Evolutionary conservation across 2,113 vertebrate species (phyloP).

Genomic region (Entosphenus tridentatus): DNA sequence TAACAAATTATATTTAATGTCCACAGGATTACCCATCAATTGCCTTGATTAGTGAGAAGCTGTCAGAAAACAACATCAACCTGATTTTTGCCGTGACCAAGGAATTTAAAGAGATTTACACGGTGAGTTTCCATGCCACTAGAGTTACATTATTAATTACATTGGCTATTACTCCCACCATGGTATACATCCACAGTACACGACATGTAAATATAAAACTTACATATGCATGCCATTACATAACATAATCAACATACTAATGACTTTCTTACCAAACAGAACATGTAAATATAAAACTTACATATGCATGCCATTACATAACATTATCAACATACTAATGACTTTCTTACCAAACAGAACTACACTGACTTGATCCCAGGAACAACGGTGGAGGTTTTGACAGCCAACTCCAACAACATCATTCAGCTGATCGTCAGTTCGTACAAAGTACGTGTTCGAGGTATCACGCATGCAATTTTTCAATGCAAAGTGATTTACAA

Average conservation of each 20-base stretch:
- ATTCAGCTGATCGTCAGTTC: constrained; percentile 1
- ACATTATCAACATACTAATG: not conserved
- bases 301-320: too few relatives aligned
- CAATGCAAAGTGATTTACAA: too few relatives aligned
- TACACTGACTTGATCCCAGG: not conserved
- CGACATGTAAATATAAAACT: too few relatives aligned
- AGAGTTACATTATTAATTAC: too few relatives aligned
- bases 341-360: not conserved
- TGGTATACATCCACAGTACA: too few relatives aligned
- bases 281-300: not conserved
- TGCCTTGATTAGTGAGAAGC: constrained; percentile 58
- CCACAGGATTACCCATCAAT: constrained; percentile 77
- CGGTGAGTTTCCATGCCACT: constrained; percentile 22
- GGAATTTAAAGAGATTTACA: constrained; percentile 33
- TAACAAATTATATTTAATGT: too few relatives aligned
- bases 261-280: not conserved
- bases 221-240: too few relatives aligned
- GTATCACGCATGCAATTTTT: too few relatives aligned
- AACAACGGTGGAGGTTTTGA: not conserved
- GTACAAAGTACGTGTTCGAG: not conserved
- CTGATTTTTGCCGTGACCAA: constrained; percentile 73
- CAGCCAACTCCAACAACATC: constrained; percentile 1
- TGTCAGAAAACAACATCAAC: constrained; percentile 83
- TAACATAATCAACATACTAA: too few relatives aligned
- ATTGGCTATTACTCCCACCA: too few relatives aligned